Evolutionary conservation across 2,113 vertebrate genomes (phyloP), one percentile per base, ranked within the genome.

Genomic region (Craseonycteris thonglongyai): DNA sequence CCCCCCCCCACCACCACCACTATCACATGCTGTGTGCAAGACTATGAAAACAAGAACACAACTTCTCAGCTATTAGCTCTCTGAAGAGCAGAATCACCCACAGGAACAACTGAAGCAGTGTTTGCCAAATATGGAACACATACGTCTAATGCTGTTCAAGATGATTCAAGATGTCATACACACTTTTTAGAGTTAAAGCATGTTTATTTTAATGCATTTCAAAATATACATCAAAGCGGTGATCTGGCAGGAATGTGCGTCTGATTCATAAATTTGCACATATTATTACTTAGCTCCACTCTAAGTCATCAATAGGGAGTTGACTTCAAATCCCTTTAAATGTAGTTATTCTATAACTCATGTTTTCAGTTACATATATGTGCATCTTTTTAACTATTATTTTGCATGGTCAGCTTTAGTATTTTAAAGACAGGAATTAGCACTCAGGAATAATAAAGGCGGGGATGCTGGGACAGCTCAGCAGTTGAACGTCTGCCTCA

Each of bases 321-420:
- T 66, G 26, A 85, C 69, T 86, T 56, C 66, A 71, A 94, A 81
- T 45, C 8, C 26, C 21, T 45, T 81, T 90, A 82, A 49, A 69
- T 63, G 15, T 30, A 54, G 26, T 82, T 86, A 68, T 91, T 42
- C 24, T 2, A 15, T 30, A 82, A 74, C 13, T 56, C 24, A 4
- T 51, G 9, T 54, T 75, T 90, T 88, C 21, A 78, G 14, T 61
- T 35, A 56, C 35, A 51, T 35, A 10, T 42, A 42, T 8, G 8
- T 83, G 6, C 40, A 80, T 68, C 6, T 42, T 49, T 79, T 72
- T 92, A 76, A 13, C 63, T 33, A 65, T 88, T 51, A 22, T 21
- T 90, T 90, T 92, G 80, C 71, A 88, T 28, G 63, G 68, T 61
- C 58, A 83, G 42, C 26, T 61, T 75, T 18, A 6, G 8, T 42